A percentile compares a stretch with the other conserved stretches of the same genome.
Conservation (phyloP, 2,888 invertebrate genomes). For the Meiosimyza platycephala region DNA sequence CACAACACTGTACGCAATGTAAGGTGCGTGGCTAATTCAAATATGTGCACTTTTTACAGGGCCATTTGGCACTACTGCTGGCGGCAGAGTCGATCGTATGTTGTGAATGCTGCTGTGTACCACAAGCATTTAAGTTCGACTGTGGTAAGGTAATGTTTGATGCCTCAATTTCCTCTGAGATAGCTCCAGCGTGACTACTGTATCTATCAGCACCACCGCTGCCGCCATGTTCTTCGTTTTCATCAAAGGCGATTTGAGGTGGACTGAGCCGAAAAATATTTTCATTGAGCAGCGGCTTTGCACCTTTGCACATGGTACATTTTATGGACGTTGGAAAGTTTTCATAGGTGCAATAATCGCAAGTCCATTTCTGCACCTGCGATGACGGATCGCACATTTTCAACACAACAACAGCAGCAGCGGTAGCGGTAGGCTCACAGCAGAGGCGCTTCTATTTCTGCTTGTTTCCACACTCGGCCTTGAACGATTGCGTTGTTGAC, state of each 20-base stretch:
- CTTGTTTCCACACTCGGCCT: constrained; percentile 17
- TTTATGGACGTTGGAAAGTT: constrained; percentile 92
- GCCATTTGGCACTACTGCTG: constrained; percentile 69
- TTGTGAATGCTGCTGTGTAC: constrained; percentile 47
- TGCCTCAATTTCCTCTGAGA: constrained; percentile 58
- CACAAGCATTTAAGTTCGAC: constrained; percentile 59
- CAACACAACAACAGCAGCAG: constrained; percentile 32
- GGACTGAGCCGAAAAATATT: constrained; percentile 78
- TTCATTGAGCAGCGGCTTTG: constrained; percentile 81
- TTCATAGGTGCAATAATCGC: constrained; percentile 95
- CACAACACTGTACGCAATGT: constrained; percentile 65
- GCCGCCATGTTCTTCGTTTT: constrained; percentile 52
- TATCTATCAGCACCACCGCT: constrained; percentile 38
- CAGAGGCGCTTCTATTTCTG: constrained; percentile 33
- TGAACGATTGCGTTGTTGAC: not conserved
- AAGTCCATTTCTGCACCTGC: constrained; percentile 79
- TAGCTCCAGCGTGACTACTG: constrained; percentile 42
- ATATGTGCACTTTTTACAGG: constrained; percentile 80
- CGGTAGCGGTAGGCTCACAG: constrained; percentile 15
- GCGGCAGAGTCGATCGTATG: constrained; percentile 49
- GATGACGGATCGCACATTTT: constrained; percentile 63
- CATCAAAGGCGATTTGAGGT: constrained; percentile 56
- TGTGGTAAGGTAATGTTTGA: constrained; percentile 54
- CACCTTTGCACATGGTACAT: constrained; percentile 93
- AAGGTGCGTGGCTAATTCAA: constrained; percentile 77